Evolutionary conservation across 2,888 invertebrate species (phyloP).

Genomic region (Acanthoscelides obtectus): DNA sequence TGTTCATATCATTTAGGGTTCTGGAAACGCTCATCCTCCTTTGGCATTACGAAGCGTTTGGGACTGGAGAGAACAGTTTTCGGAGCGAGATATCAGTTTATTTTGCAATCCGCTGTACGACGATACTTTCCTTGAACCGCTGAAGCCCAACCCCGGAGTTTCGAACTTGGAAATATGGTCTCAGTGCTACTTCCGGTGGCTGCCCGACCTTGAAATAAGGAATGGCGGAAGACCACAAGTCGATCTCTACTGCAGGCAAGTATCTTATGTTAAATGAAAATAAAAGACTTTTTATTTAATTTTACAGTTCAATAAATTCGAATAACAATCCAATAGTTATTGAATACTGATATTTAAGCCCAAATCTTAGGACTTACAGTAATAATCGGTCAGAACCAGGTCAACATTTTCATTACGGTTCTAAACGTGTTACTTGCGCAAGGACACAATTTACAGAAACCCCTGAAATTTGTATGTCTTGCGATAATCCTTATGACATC

Average conservation of each 20-base stretch:
- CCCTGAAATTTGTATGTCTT: too few relatives aligned
- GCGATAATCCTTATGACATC: too few relatives aligned
- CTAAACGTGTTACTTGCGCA: too few relatives aligned
- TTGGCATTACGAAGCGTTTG: constrained; percentile 72
- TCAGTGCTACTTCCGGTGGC: constrained; percentile 88
- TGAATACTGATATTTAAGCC: too few relatives aligned
- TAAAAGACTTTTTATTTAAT: too few relatives aligned
- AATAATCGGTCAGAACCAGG: too few relatives aligned
- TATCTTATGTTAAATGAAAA: too few relatives aligned
- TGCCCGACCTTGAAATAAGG: constrained; percentile 73
- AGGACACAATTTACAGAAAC: too few relatives aligned
- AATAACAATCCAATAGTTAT: too few relatives aligned
- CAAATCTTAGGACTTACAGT: too few relatives aligned
- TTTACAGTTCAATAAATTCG: too few relatives aligned
- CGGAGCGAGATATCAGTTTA: constrained; percentile 71
- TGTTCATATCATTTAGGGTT: constrained; percentile 39
- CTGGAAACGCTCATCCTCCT: constrained; percentile 38
- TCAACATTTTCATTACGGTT: too few relatives aligned
- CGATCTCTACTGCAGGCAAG: constrained; percentile 49
- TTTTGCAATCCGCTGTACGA: constrained; percentile 82
- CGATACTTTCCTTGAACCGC: constrained; percentile 37
- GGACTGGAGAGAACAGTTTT: constrained; percentile 89
- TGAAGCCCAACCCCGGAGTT: constrained; percentile 53
- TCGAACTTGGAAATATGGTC: constrained; percentile 71
- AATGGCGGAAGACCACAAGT: constrained; percentile 64